A percentile compares a stretch with the other conserved stretches of the same genome.
Evolutionary conservation across 1,140 invertebrate species (phyloP).

Genomic region (Teleopsis dalmanni): DNA sequence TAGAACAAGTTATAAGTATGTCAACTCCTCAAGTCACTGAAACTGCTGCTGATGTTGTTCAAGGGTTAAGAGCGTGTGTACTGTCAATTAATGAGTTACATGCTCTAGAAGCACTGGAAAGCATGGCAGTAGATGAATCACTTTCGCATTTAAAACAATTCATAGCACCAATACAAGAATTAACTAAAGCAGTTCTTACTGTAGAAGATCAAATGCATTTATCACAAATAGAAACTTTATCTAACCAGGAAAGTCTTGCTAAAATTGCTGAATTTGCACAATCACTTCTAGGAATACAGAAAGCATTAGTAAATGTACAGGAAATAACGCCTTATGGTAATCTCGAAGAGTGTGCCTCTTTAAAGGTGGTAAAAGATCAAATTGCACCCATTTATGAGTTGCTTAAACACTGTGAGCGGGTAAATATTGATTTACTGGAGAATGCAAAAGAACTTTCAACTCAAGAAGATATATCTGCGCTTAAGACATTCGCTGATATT

Average conservation of each 20-base stretch:
- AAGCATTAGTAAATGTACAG: slow-evolving; percentile 28
- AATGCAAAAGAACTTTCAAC: slow-evolving; percentile 30
- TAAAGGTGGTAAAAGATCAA: slow-evolving; percentile 7
- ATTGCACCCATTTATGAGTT: slow-evolving; percentile 11
- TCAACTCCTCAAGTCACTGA: not conserved
- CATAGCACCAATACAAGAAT: slow-evolving; percentile 13
- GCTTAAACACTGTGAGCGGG: slow-evolving; percentile 27
- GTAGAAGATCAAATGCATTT: slow-evolving; percentile 12
- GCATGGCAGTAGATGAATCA: slow-evolving; percentile 5
- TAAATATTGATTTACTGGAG: slow-evolving; percentile 26
- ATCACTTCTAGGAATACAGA: slow-evolving; percentile 34
- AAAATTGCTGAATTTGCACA: slow-evolving; percentile 32
- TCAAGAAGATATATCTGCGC: slow-evolving; percentile 29
- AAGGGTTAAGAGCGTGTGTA: slow-evolving; percentile 11
- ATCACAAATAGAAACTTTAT: slow-evolving; percentile 13
- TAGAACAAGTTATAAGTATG: slow-evolving; percentile 13
- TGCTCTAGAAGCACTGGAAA: slow-evolving; percentile 13
- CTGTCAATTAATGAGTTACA: slow-evolving; percentile 15
- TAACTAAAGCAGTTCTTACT: slow-evolving; percentile 19
- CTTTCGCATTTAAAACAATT: slow-evolving; percentile 7
- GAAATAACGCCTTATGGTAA: slow-evolving; percentile 20
- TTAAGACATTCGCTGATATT: slow-evolving; percentile 40
- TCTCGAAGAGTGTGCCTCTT: slow-evolving; percentile 5
- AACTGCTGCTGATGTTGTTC: slow-evolving; percentile 6
- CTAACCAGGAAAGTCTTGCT: slow-evolving; percentile 13